Evolutionary conservation across 2,113 vertebrate species (phyloP), one percentile per base, ranked within the genome.

Genomic region (Pteruthius melanotis): DNA sequence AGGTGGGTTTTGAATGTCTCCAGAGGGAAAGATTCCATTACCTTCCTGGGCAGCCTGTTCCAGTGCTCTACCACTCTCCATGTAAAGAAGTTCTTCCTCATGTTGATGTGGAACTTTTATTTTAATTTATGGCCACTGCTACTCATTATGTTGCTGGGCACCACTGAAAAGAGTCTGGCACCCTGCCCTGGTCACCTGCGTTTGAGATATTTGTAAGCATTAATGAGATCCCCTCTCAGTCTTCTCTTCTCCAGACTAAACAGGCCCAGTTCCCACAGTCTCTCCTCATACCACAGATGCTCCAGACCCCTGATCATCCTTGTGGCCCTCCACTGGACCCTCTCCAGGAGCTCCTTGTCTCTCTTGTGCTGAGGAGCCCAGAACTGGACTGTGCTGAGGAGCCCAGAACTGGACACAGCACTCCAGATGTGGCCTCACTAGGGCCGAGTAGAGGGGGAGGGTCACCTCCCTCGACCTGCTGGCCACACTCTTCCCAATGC

Each of bases 221-320:
- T 47, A 17, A 16, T n/a, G 16, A 49, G 16, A 47, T 27, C 7
- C 9, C 16, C 3, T 71, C 16, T 87, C 35, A 65, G 26, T 22
- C 31, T 31, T 64, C n/a, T 49, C n/a, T 11, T 57, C 42, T 65
- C 37, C 11, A 27, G 37, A 31, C 10, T 37, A 16, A 57, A 65
- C 13, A 57, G 10, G 1, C 11, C 31, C 26, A 15, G 35, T 17
- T 28, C 16, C 57, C 4, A 4, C 1, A 0, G 30, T 49, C 11
- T 72, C 12, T 56, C 6, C 21, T 42, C 30, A 5, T 31, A 13
- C 22, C 57, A 42, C 14, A 57, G 31, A 9, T 11, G 31, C 27
- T 50, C 35, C 10, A 64, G 27, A 42, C 35, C 31, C 50, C 31
- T 28, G 50, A 44, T 5, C 31, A 37, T 50, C 21, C 31, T 42